Evolutionary conservation across 2,113 vertebrate genomes (phyloP).

Genomic region (Pseudopodoces humilis): DNA sequence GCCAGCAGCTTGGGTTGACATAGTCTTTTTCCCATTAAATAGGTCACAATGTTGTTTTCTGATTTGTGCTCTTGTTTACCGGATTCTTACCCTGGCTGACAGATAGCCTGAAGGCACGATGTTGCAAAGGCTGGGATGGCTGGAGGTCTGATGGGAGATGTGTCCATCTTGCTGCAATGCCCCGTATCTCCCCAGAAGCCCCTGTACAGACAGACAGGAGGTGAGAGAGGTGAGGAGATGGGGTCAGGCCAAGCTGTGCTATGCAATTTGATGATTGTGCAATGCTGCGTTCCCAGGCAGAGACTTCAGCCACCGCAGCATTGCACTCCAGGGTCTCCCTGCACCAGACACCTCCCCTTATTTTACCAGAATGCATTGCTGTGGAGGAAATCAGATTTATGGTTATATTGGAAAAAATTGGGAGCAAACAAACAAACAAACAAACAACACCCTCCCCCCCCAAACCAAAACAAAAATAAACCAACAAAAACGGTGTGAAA

Average conservation of each 20-base stretch:
- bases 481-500: not conserved
- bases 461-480: not conserved
- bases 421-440: too few relatives aligned
- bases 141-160: not conserved
- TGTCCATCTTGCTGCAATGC: not conserved
- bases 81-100: not conserved
- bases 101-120: not conserved
- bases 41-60: slow-evolving; percentile 19
- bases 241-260: not conserved
- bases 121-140: not conserved
- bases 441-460: too few relatives aligned
- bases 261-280: not conserved
- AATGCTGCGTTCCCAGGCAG: not conserved
- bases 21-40: not conserved
- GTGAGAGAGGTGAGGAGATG: not conserved
- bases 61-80: not conserved
- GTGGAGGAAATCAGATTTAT: not conserved
- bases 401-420: not conserved
- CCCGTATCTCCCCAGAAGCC: not conserved
- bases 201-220: not conserved
- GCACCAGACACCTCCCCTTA: not conserved
- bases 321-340: not conserved
- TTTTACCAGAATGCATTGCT: not conserved
- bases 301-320: not conserved
- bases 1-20: not conserved